Base-by-base conservation (phyloP, 2,888 invertebrate species). In the Conus canariensis region DNA sequence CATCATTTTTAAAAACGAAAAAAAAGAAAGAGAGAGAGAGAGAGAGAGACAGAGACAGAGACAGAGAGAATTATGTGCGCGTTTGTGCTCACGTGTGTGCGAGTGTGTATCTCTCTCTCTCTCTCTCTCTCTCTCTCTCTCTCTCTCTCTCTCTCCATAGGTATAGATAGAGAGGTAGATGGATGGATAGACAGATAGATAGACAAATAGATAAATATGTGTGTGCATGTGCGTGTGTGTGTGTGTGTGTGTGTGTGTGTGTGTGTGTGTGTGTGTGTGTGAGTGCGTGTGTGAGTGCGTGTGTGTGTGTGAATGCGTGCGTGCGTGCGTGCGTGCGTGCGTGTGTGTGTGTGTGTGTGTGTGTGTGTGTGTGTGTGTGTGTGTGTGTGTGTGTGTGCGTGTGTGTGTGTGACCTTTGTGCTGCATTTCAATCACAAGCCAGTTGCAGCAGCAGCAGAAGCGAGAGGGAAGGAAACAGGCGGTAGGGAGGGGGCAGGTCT, bases 211-310 rank as follows among this genome's bases (percentile, higher is more conserved):
- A 22, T 74, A n/a, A 19, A 74, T 74, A 74, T 74, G 70, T 22
- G 70, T 74, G 70, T 22, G 70, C 10, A 0, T 22, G 70, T 74
- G 70, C 4, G 70, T 74, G 12, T 22, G 8, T 74, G 70, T 22
- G 70, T 74, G 70, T 74, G 70, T 74, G 70, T 74, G 70, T 74
- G 70, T 74, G n/a, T 12, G 70, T 74, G 70, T 74, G 70, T 74
- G 70, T 74, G n/a, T 74, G n/a, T 22, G 70, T 74, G 70, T 22
- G 70, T 19, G 70, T 22, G 70, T 74, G 70, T 22, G 70, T 74
- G 70, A 3, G 70, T 74, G 70, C 3, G n/a, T 74, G 70, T 22
- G 25, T 74, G 25, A 1, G 70, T 74, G 70, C 3, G 70, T 74
- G 70, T 74, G 70, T 74, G 70, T 74, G 22, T 74, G 25, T 74